Conservation (phyloP, 2,113 vertebrate genomes). For the Sarotherodon lohbergeri region DNA sequence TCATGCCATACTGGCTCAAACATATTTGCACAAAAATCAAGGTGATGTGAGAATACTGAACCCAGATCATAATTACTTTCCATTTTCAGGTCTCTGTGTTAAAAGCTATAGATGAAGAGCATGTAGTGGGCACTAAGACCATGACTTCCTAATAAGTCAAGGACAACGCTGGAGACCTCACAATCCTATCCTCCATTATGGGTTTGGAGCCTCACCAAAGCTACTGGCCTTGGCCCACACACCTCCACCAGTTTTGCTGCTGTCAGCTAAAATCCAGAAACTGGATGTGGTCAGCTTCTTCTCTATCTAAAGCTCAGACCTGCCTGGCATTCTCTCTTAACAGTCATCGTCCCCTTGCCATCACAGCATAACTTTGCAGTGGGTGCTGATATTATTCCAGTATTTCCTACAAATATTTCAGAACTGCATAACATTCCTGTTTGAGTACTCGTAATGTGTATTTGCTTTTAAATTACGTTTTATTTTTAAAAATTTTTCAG, state of each 20-base stretch:
- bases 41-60: background rate
- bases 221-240: constrained; percentile 79
- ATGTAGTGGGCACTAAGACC: constrained; percentile 80
- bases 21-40: background rate
- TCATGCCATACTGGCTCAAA: background rate
- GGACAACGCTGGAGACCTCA: constrained; percentile 61
- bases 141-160: constrained; percentile 64
- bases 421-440: constrained; percentile 1
- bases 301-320: constrained; percentile 61
- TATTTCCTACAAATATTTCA: background rate
- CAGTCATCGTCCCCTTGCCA: constrained; percentile 21
- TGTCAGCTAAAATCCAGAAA: constrained; percentile 59
- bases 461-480: background rate
- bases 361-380: background rate
- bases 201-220: constrained; percentile 86
- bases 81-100: constrained; percentile 82
- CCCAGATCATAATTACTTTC: background rate
- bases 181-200: constrained; percentile 70
- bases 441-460: background rate
- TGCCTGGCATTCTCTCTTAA: constrained; percentile 75
- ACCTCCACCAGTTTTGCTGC: constrained; percentile 65
- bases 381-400: background rate
- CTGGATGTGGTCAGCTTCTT: constrained; percentile 29
- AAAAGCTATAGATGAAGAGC: constrained; percentile 84
- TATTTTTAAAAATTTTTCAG: background rate